Base-by-base conservation (phyloP, 2,888 invertebrate genomes). In the Megalurothrips usitatus region DNA sequence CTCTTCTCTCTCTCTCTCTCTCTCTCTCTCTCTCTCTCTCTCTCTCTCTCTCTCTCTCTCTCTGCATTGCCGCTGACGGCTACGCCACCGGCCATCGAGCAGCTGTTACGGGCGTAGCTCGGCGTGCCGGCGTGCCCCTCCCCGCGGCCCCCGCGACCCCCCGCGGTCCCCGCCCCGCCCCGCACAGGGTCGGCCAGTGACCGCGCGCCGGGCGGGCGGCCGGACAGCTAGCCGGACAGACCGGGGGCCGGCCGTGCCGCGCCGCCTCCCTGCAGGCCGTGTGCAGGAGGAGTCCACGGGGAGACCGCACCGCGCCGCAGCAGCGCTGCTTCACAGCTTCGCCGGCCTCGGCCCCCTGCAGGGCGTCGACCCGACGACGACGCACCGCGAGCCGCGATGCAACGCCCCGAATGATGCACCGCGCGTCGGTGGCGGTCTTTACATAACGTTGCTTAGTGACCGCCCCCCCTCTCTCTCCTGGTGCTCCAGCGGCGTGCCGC, bases 101-200 rank as follows among this genome's bases (percentile, higher is more conserved):
- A 43, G 34, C 34, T 43, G 34, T 43, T 43, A 4, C 34, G 34
- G 34, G 34, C 2, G 34, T 43, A 6, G 34, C n/a, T n/a, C 6
- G 34, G 34, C 2, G 34, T 43, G 3, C 34, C 34, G 3, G 3
- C 58, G 19, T 17, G 2, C 11, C 58, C 14, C 58, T 6, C 58
- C 1, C 58, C 58, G 14, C 58, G 17, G 58, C 58, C 58, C 14
- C 19, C 58, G 58, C n/a, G n/a, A n/a, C 68, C n/a, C 68, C 68
- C 68, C 68, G 68, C 68, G n/a, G n/a, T 23, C 68, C 68, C 1
- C 68, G 23, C 68, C 68, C 68, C 68, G 23, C 68, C 68, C 68
- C 68, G 68, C 68, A 4, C 68, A 75, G 68, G 68, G 68, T 75
- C 68, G 68, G 68, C 23, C 68, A 75, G 23, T 75, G 68, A 75